These are phyloP conservation scores for Psittacula cyanocephala DNA, from an alignment of 2,113 vertebrate species.

Conservation along the genomic window DNA sequence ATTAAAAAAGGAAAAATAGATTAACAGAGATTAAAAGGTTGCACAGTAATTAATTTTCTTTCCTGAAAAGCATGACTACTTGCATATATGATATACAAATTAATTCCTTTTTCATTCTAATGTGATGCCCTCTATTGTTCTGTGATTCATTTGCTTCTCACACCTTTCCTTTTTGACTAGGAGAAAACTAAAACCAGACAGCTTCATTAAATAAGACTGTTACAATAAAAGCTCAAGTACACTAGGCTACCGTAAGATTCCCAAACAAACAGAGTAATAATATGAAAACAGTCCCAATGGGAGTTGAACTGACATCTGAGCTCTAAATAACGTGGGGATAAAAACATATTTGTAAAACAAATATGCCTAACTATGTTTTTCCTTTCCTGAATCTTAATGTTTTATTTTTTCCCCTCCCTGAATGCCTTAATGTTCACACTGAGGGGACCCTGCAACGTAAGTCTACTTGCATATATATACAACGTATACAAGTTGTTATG, in stretches of 20 bases:
- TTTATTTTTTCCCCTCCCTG: neutral
- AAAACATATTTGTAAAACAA: neutral
- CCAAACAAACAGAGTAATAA: neutral
- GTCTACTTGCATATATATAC: neutral
- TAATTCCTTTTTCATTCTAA: constrained; percentile 1
- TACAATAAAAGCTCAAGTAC: neutral
- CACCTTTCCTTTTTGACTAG: neutral
- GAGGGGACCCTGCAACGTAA: neutral
- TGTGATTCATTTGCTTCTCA: neutral
- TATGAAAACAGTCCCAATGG: neutral
- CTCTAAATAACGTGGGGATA: neutral
- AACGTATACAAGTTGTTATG: neutral
- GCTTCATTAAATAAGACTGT: neutral
- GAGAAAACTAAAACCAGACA: neutral
- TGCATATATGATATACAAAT: neutral
- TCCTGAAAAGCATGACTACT: neutral
- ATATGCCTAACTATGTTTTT: neutral
- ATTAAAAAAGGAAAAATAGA: neutral
- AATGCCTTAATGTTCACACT: neutral
- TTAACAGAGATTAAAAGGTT: neutral
- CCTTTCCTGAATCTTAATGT: neutral
- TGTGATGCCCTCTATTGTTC: neutral
- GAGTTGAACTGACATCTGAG: neutral
- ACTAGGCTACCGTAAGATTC: neutral
- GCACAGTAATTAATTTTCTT: neutral